Evolutionary conservation across 1,140 invertebrate species (phyloP), one percentile per base, ranked within the genome.

Genomic region (Oryctes rhinoceros): DNA sequence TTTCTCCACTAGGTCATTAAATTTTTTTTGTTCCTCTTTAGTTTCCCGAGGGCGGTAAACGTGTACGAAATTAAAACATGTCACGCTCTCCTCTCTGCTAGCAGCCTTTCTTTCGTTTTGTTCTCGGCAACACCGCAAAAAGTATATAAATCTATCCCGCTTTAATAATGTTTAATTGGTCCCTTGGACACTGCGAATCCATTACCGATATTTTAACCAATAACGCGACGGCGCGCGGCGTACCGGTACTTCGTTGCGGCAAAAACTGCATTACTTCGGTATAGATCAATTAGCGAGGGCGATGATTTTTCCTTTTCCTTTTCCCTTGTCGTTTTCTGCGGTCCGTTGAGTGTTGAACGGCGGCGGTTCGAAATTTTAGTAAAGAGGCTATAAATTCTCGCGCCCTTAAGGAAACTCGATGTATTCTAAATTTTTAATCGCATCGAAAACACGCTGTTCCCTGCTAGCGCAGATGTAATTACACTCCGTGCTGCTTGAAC

Each of bases 111-210:
- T n/a, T 44, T 13, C 75, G 37, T 5, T 47, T 76, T 39, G 13
- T 30, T 76, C 18, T 39, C 18, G 11, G 18, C n/a, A 5, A 47
- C 37, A n/a, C 18, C 37, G n/a, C 37, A 49, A 76, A 76, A 76
- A 71, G 65, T 71, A 15, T 39, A 74, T 74, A 74, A 74, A 74
- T 76, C 75, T 49, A 48, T 48, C 75, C 47, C 5, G 20, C 75
- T 76, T 76, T 76, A 76, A 76, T 76, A 76, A 76, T 37, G 47
- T 76, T 76, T 76, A 76, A 48, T 48, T 76, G 44, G 75, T 48
- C 15, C 15, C 53, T 10, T 44, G 67, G 67, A 4, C 13, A 74
- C 67, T 11, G 67, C 24, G 67, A 74, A 74, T 74, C 67, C 67
- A 74, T 74, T 74, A 76, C 39, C 75, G 75, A 47, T 76, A 76